These are phyloP conservation scores for Hemicentrotus pulcherrimus DNA, from an alignment of 35 echinoderm and acorn worm genomes.

Conservation along the genomic window DNA sequence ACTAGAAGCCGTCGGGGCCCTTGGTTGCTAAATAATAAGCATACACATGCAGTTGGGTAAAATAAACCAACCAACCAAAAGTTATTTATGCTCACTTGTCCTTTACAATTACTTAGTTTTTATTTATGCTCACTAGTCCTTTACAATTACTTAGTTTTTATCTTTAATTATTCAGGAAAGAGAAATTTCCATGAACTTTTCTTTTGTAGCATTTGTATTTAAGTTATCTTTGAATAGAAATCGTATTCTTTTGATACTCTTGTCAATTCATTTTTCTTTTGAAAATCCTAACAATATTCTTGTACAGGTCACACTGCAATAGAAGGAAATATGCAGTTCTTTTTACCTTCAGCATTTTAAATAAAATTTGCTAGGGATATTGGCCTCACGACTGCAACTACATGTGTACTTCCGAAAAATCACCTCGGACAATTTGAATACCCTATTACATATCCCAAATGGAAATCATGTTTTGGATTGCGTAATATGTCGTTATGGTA, in stretches of 20 bases:
- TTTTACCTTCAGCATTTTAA: neutral
- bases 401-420: too few species aligned
- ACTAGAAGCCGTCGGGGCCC: too few species aligned
- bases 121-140: neutral
- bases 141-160: neutral
- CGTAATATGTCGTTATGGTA: too few species aligned
- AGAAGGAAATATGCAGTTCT: neutral
- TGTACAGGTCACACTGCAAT: neutral
- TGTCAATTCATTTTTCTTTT: neutral
- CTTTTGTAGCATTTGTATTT: neutral
- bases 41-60: too few species aligned
- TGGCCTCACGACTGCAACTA: neutral
- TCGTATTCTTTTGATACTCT: neutral
- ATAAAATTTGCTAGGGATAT: neutral
- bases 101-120: neutral
- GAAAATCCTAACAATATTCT: neutral
- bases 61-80: too few species aligned
- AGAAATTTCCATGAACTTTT: neutral
- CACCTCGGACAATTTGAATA: too few species aligned
- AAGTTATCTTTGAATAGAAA: neutral
- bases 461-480: too few species aligned
- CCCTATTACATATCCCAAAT: too few species aligned
- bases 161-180: neutral
- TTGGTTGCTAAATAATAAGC: too few species aligned
- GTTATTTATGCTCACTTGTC: neutral